Evolutionary conservation across 2,113 vertebrate species (phyloP), one percentile per base, ranked within the genome.

Genomic region (Monopterus albus): DNA sequence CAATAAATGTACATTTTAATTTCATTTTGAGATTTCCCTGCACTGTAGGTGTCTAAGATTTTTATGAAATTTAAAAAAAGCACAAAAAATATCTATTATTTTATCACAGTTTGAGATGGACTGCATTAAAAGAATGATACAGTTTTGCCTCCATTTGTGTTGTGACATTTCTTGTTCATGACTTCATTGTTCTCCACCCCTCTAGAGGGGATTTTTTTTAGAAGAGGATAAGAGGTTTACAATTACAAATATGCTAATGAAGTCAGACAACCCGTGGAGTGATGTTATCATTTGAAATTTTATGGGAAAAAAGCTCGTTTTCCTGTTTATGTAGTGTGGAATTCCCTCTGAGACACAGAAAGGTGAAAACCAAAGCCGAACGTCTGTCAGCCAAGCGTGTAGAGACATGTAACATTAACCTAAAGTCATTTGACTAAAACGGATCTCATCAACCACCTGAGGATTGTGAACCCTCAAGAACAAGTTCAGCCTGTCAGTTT

Each of bases 401-500:
- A 43, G 75, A 86, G 89, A 75, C 50, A 29, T 82, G 90, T 83
- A 91, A 90, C 87, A 81, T 72, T 84, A 91, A 88, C 82, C 88
- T 75, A 33, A 81, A 81, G 80, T 79, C 80, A 51, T 86, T 83
- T 65, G 80, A 81, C 82, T 84, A 62, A 86, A 85, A 63, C 83
- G 25, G 82, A 87, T 86, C 84, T 52, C 46, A 18, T 64, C 42
- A 72, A 71, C 75, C 86, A 81, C 84, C 76, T 60, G 84, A 81
- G 87, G 62, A 73, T 77, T 81, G 78, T 71, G 66, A 82, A 87
- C 81, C 82, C 83, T 78, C 56, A 42, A 85, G 81, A 88, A 90
- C 83, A 86, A 89, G 90, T 90, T 89, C 83, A 85, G 82, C 60
- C 81, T 87, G 89, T 91, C 88, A 81, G 71, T 66, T 61, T 26